Base-by-base conservation (phyloP, 2,888 invertebrate genomes). In the Tortrix viridana region DNA sequence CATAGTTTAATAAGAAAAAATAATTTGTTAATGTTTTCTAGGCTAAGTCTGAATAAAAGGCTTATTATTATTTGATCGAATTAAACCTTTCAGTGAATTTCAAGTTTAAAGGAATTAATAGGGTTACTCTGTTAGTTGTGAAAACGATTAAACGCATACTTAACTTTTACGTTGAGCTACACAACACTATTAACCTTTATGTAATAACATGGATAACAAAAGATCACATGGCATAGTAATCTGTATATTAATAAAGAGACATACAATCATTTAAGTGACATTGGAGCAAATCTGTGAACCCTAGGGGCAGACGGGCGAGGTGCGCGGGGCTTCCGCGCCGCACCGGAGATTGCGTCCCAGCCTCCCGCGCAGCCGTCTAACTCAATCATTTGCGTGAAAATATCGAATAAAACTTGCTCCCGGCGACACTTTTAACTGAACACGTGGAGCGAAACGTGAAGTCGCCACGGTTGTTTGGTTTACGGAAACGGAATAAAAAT, bases 271-370 rank as follows among this genome's bases (percentile, higher is more conserved):
- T 43, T 5, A 16, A 32, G 18, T 48, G 32, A 48, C 44, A 57
- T 58, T 58, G 38, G 32, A 58, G 41, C 16, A 16, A 57, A 44
- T 49, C 50, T 58, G 58, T 53, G 59, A 63, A 32, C 55, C 58
- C 63, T 56, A 65, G 57, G 56, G 58, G 68, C 59, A 58, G 67
- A 60, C 67, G 64, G 64, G 54, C 20, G 32, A 19, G 47, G 67
- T 67, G 64, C 60, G 74, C 76, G 75, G 66, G 72, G 77, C 71
- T 78, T 80, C 80, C 81, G 81, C 77, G 74, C 74, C 74, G 77
- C 75, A 85, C 90, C 89, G 90, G 90, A 89, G 89, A 90, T 90
- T 89, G 86, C 87, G 77, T 81, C 79, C 82, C 84, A 82, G 84
- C 87, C 88, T 88, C 88, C 84, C 84, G 85, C 86, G 84, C 87